These are phyloP conservation scores for Rapana venosa DNA, from an alignment of 2,888 invertebrate genomes.

Conservation along the genomic window DNA sequence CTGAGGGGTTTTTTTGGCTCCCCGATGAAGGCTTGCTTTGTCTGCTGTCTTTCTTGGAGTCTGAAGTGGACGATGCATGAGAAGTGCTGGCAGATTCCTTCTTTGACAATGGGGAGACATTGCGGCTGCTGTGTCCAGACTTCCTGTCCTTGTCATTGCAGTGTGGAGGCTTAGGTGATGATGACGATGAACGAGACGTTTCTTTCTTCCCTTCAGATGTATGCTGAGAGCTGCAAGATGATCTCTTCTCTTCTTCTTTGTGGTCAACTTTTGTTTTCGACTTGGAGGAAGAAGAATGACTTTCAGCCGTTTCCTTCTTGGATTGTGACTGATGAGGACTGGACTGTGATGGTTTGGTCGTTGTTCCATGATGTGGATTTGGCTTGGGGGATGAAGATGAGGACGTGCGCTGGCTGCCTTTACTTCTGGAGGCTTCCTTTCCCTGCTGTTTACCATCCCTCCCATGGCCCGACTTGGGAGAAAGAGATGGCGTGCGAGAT, in stretches of 20 bases:
- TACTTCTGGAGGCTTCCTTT: background rate
- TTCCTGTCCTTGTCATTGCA: conserved; percentile 3
- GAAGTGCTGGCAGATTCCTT: background rate
- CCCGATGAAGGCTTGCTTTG: background rate
- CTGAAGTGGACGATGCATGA: background rate
- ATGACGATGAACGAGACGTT: background rate
- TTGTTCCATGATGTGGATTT: conserved; percentile 44
- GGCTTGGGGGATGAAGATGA: conserved; percentile 26
- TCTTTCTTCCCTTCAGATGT: background rate
- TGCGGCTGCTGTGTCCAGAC: background rate
- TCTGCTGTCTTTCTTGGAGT: background rate
- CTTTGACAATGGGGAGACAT: background rate
- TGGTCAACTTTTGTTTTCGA: background rate
- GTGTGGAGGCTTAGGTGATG: background rate
- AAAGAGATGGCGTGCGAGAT: background rate
- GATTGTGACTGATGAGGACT: background rate
- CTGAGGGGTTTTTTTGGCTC: background rate
- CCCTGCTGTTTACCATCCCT: background rate
- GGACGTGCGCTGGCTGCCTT: background rate
- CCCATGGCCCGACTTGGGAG: background rate
- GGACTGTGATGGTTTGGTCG: conserved; percentile 22
- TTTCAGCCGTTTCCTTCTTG: background rate
- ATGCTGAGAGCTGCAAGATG: background rate
- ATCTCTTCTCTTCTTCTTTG: background rate
- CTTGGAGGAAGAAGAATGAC: background rate